Conservation (phyloP, 2,797 vertebrate genomes). For the Pterois miles region DNA sequence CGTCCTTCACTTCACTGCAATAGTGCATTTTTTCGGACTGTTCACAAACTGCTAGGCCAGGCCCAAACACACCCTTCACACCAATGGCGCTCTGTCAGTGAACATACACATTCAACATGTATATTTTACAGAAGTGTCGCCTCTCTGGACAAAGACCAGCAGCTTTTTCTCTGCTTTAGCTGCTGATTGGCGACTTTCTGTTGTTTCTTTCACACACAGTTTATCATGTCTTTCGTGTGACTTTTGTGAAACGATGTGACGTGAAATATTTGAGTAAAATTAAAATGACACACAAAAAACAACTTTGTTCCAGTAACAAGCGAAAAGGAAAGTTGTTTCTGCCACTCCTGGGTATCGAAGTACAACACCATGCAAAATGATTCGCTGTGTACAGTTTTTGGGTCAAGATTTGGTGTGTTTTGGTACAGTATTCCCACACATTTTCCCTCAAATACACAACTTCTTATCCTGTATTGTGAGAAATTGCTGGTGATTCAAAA, state of each 20-base stretch:
- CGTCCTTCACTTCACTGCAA: background rate
- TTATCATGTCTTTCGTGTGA: background rate
- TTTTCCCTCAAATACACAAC: background rate
- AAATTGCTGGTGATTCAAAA: background rate
- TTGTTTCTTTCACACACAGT: background rate
- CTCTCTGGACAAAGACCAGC: background rate
- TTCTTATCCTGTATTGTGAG: background rate
- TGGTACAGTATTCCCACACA: background rate
- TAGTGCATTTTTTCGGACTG: background rate
- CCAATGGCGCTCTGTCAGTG: background rate
- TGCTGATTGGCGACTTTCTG: background rate
- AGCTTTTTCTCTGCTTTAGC: background rate
- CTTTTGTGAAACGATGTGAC: background rate
- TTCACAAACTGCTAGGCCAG: background rate
- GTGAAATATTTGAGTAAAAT: background rate
- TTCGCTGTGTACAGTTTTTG: background rate
- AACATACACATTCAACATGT: background rate
- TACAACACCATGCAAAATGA: background rate
- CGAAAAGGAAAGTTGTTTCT: background rate
- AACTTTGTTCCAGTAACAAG: background rate
- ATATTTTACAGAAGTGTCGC: background rate
- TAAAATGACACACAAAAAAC: background rate
- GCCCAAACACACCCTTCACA: fast-evolving
- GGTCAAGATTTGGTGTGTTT: background rate
- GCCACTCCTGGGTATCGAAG: background rate